Evolutionary conservation across 2,888 invertebrate species (phyloP).

Genomic region (Aethes cnicana): DNA sequence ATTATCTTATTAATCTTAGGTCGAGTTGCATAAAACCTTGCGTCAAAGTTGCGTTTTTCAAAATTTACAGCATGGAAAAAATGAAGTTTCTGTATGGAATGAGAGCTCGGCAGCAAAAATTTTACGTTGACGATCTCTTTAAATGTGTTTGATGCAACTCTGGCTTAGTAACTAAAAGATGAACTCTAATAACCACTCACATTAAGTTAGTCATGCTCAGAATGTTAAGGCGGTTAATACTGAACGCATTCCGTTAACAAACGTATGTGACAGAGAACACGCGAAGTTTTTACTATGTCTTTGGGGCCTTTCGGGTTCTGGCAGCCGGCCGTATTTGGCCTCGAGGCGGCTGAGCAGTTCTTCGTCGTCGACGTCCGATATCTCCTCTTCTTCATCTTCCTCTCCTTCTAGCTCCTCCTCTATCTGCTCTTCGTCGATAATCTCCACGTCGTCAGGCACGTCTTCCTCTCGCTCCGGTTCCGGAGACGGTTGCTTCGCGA

Average conservation of each 20-base stretch:
- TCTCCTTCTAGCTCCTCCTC: constrained; percentile 75
- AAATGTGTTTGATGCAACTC: too few relatives aligned
- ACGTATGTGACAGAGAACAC: constrained; percentile 30
- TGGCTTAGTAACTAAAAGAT: constrained; percentile 9
- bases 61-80: too few relatives aligned
- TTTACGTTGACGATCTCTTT: too few relatives aligned
- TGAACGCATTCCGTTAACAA: constrained; percentile 48
- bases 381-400: constrained; percentile 76
- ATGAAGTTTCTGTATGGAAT: too few relatives aligned
- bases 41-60: too few relatives aligned
- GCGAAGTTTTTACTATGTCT: constrained; percentile 76
- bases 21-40: too few relatives aligned
- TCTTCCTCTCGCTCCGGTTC: constrained; percentile 54
- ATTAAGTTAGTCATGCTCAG: constrained; percentile 66
- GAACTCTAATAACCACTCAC: constrained; percentile 59
- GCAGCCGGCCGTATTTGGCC: constrained; percentile 87
- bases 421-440: constrained; percentile 73
- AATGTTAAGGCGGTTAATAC: constrained; percentile 58
- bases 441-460: constrained; percentile 70
- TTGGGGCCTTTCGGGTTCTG: constrained; percentile 74
- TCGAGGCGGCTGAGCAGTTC: constrained; percentile 87
- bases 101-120: too few relatives aligned
- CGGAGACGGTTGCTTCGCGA: constrained; percentile 34
- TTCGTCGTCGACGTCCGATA: constrained; percentile 86
- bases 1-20: too few relatives aligned